phyloP scores from a whole-genome alignment of 2,113 vertebrate species.

The Ibidorhyncha struthersii region DNA sequence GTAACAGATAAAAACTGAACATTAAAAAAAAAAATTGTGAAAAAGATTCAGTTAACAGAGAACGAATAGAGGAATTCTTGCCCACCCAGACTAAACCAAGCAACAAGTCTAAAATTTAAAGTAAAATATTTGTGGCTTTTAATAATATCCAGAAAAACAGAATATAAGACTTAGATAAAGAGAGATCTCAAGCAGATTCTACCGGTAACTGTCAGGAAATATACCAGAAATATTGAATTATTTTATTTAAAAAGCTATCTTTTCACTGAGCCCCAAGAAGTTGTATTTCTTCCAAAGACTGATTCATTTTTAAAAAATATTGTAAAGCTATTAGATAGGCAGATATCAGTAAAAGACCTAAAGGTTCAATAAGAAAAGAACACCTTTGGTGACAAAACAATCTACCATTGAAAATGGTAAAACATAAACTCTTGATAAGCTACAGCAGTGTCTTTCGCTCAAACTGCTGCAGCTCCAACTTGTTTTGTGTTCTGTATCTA shows the following conservation, averaged over 20 bases:
- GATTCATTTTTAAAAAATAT: neutral
- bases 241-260: neutral
- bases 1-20: neutral
- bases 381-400: neutral
- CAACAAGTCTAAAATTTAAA: neutral
- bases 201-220: neutral
- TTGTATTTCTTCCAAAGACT: neutral
- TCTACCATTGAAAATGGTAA: neutral
- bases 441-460: neutral
- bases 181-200: neutral
- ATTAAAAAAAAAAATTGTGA: neutral
- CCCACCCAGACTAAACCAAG: neutral
- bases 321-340: neutral
- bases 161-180: neutral
- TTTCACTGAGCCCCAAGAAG: neutral
- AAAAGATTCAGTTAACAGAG: neutral
- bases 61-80: neutral
- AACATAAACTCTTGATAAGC: neutral
- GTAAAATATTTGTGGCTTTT: neutral
- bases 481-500: neutral
- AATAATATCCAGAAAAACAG: neutral
- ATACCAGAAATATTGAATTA: neutral
- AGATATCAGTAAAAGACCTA: fast-evolving
- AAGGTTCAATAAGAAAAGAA: neutral
- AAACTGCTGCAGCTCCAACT: neutral